phyloP scores from a whole-genome alignment of 2,113 vertebrate species.

The Notothenia rossii region DNA sequence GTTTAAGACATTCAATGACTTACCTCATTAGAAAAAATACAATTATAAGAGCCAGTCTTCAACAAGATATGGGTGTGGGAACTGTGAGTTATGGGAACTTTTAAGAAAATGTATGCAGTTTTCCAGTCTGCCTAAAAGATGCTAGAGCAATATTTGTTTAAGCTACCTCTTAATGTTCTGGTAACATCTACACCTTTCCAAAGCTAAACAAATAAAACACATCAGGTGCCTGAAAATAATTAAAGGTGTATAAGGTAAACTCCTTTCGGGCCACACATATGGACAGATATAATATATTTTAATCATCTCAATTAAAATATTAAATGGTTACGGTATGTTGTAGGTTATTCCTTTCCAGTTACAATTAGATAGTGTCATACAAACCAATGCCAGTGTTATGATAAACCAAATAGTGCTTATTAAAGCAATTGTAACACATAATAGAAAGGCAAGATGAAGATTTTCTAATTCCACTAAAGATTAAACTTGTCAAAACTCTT shows the following conservation, averaged over 20 bases:
- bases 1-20: not conserved
- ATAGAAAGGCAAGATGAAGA: constrained; percentile 11
- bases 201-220: not conserved
- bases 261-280: not conserved
- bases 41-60: not conserved
- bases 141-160: not conserved
- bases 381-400: not conserved
- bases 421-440: not conserved
- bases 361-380: no score
- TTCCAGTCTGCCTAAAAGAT: not conserved
- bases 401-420: not conserved
- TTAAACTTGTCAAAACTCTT: constrained; percentile 4
- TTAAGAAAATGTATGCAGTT: not conserved
- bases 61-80: not conserved
- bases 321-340: not conserved
- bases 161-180: constrained; percentile 6
- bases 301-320: not conserved
- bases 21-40: not conserved
- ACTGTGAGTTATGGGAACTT: not conserved
- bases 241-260: not conserved
- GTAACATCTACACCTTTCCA: not conserved
- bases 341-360: not conserved
- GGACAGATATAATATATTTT: not conserved
- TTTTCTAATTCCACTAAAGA: constrained; percentile 3
- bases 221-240: constrained; percentile 1